Evolutionary conservation across 2,113 vertebrate genomes (phyloP), one percentile per base, ranked within the genome.

Genomic region (Noturus placidus): DNA sequence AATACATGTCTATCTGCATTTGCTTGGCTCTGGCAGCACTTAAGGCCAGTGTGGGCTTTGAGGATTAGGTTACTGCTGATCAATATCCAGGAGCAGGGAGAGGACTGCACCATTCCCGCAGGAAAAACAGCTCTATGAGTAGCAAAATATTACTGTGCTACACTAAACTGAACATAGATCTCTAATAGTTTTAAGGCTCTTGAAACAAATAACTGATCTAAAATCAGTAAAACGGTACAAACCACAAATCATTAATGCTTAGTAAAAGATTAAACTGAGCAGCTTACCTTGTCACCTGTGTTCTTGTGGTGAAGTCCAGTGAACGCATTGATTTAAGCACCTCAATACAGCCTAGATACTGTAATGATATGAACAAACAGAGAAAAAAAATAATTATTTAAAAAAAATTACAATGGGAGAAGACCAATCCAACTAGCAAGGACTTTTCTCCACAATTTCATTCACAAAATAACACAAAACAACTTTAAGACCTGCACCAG

Each of bases 271-370:
- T 38, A 2, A 59, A 5, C 2, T 5, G 30, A 69, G 25, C 3
- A 7, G 8, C 83, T 86, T 96, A 99, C 98, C 97, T 98, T 80
- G 98, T 99, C 91, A 99, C 97, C 91, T 98, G 98, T 2, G 98
- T 99, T 67, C 98, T 94, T 0, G 98, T 99, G 93, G 95, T 98
- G 92, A 99, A 99, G 91, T 99, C 98, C 78, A 99, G 93, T 20
- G 98, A 99, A 30, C 98, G 95, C 98, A 99, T 99, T 22, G 98
- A 99, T 70, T 97, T 97, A 70, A 97, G 91, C 70, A 99, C 98
- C 91, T 99, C 97, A 1, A 99, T 99, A 92, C 98, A 99, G 85
- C 98, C 98, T 98, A 99, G 98, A 93, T 99, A 99, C 98, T 99
- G 91, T 0, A 88, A 87, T 84, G 74, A 90, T 77, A 82, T 17